phyloP scores from a whole-genome alignment of 2,888 invertebrate species.

The Sacculina carcini region DNA sequence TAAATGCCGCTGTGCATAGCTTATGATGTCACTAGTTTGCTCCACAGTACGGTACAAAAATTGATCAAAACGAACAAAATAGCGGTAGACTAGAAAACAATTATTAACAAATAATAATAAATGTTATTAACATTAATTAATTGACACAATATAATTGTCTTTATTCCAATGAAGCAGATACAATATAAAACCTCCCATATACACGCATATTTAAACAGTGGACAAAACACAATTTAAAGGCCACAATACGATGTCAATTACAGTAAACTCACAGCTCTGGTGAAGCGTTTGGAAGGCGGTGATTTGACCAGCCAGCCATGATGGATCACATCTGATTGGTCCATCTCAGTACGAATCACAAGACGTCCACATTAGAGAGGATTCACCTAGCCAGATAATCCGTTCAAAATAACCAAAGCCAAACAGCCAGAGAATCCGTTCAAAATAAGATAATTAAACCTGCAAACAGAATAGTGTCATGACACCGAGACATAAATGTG shows the following conservation, averaged over 20 bases:
- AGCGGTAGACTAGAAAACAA: too few species aligned
- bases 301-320: slow-evolving; percentile 91
- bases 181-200: neutral
- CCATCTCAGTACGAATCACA: too few species aligned
- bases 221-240: neutral
- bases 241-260: neutral
- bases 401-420: too few species aligned
- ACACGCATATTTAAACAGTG: too few species aligned
- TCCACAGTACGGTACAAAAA: neutral
- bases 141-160: neutral
- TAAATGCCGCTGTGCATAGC: neutral
- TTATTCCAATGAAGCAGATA: neutral
- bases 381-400: too few species aligned
- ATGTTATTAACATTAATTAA: neutral
- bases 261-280: slow-evolving; percentile 53
- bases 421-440: too few species aligned
- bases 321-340: slow-evolving; percentile 29
- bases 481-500: too few species aligned
- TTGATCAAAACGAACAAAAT: neutral
- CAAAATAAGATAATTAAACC: too few species aligned
- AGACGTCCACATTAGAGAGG: too few species aligned
- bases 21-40: neutral
- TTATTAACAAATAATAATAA: neutral
- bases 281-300: slow-evolving; percentile 68
- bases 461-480: too few species aligned